phyloP scores from a whole-genome alignment of 1,140 invertebrate genomes.

The Trichoplusia ni region DNA sequence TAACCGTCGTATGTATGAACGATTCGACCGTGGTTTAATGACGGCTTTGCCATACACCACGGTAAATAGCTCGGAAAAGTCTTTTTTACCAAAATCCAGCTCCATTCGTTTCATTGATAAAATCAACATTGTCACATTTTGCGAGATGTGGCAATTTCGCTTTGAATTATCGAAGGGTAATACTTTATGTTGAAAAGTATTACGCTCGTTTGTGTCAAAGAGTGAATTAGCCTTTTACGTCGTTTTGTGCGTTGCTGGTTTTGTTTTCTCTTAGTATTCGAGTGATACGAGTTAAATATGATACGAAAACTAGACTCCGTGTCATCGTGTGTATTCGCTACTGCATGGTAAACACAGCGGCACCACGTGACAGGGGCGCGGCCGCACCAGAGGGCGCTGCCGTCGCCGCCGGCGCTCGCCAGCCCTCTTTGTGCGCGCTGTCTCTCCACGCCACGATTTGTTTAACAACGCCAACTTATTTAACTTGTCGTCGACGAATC shows the following conservation, averaged over 20 bases:
- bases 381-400: too few relatives aligned
- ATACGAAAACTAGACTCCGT: too few relatives aligned
- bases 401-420: too few relatives aligned
- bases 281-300: too few relatives aligned
- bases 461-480: neutral
- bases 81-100: constrained; percentile 4
- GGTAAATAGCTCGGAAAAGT: constrained; percentile 24
- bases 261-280: too few relatives aligned
- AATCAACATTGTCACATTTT: constrained; percentile 24
- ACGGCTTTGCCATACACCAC: neutral
- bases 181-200: neutral
- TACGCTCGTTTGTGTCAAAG: neutral
- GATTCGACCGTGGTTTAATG: constrained; percentile 19
- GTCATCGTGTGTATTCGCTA: too few relatives aligned
- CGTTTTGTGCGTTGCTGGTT: too few relatives aligned
- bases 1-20: constrained; percentile 15
- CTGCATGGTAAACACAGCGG: too few relatives aligned
- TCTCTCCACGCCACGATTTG: neutral
- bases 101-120: constrained; percentile 18
- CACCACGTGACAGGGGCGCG: too few relatives aligned
- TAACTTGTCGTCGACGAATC: neutral
- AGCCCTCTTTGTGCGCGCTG: too few relatives aligned
- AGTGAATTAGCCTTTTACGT: too few relatives aligned
- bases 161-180: constrained; percentile 2
- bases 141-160: constrained; percentile 9